These are phyloP conservation scores for Rhogogaster chlorosoma DNA, from an alignment of 2,888 invertebrate genomes.

Conservation along the genomic window DNA sequence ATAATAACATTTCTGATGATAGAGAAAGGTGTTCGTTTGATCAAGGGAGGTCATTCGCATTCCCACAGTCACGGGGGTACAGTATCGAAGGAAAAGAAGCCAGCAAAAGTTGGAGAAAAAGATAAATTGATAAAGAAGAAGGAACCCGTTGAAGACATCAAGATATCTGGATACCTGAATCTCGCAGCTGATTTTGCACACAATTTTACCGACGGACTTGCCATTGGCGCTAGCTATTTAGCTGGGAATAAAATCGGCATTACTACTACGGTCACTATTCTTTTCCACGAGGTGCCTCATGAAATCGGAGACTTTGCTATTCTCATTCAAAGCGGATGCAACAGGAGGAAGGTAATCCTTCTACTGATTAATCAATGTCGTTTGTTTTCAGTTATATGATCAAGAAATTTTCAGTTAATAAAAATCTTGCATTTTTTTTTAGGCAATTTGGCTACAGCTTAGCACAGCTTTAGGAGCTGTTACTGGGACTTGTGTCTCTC, in stretches of 20 bases:
- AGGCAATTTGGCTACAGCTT: constrained; percentile 96
- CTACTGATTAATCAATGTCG: background rate
- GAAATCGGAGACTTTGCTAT: constrained; percentile 99
- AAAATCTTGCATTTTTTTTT: constrained; percentile 56
- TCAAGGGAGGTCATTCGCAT: constrained; percentile 92
- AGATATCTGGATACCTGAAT: constrained; percentile 96
- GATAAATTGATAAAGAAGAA: constrained; percentile 68
- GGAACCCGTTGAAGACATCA: constrained; percentile 79
- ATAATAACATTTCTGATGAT: constrained; percentile 95
- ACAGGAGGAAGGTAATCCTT: constrained; percentile 85
- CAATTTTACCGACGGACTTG: constrained; percentile 99
- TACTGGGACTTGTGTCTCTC: constrained; percentile 93
- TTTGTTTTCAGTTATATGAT: constrained; percentile 33
- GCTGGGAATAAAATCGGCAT: constrained; percentile 93
- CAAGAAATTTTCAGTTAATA: background rate
- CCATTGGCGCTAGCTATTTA: constrained; percentile 98
- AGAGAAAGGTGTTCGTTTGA: constrained; percentile 93
- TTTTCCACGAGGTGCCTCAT: constrained; percentile 99
- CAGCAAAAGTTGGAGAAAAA: constrained; percentile 50
- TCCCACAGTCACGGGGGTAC: constrained; percentile 79
- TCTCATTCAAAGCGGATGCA: constrained; percentile 97
- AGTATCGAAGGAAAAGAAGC: constrained; percentile 65
- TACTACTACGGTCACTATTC: constrained; percentile 96
- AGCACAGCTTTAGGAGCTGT: constrained; percentile 97
- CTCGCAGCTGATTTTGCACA: constrained; percentile 99